Evolutionary conservation across 2,888 invertebrate genomes (phyloP), one percentile per base, ranked within the genome.

Genomic region (Xanthia icteritia): DNA sequence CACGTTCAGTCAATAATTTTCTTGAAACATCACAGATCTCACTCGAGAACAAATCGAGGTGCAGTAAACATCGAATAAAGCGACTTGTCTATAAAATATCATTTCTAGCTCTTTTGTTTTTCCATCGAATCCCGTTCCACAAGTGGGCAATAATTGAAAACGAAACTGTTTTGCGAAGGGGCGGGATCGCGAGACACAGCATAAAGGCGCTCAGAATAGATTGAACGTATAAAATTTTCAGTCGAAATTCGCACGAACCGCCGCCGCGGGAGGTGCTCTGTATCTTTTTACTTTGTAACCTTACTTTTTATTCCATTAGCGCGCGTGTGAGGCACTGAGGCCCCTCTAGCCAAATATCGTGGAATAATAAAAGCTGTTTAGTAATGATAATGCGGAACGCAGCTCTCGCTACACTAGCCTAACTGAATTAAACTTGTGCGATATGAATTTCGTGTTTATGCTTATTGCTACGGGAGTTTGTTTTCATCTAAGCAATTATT

Each of bases 81-180:
- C 93, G 93, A 93, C 93, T 93, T 94, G 94, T 95, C 95, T 94
- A 96, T 96, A 96, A 96, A 96, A 96, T 96, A 96, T 96, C 94
- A 96, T 96, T 95, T 95, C 92, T 93, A 94, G 94, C 93, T 94
- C 93, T 94, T 95, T 96, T 96, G 95, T 95, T 96, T 95, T 94
- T 94, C 94, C 94, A 92, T 94, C 92, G 94, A 93, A 94, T 94
- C 94, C 91, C 93, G 95, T 96, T 96, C 96, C 94, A 96, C 96
- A 96, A 96, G 96, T 96, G 96, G 96, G 96, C 95, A 96, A 96
- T 96, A 96, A 96, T 96, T 96, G 96, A 96, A 96, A 96, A 96
- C 94, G 96, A 96, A 96, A 96, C 95, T 94, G 95, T 94, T 94
- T 94, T 94, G 94, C 93, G 94, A 94, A 93, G 92, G 92, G 93